Evolutionary conservation across 2,888 invertebrate genomes (phyloP).

Genomic region (Pilophorus perplexus): DNA sequence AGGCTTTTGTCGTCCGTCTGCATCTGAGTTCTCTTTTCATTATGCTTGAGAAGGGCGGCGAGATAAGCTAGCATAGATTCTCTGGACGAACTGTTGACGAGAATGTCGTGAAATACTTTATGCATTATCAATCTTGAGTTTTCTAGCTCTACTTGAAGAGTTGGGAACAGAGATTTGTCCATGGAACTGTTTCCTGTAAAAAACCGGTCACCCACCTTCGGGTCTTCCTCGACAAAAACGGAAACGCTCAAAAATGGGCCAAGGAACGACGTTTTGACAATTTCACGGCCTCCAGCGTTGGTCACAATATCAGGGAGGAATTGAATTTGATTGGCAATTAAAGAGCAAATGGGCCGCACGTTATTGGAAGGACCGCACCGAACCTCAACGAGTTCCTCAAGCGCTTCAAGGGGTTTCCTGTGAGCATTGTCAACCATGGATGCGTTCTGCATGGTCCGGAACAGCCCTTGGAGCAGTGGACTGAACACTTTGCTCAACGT

Average conservation of each 20-base stretch:
- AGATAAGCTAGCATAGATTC: constrained; percentile 77
- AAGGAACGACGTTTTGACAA: constrained; percentile 78
- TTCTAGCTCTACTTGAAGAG: constrained; percentile 76
- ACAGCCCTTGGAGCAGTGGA: constrained; percentile 69
- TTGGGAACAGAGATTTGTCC: constrained; percentile 66
- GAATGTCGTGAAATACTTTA: constrained; percentile 76
- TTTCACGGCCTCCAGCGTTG: constrained; percentile 73
- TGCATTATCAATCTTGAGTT: constrained; percentile 73
- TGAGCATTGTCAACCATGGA: constrained; percentile 68
- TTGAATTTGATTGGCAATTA: constrained; percentile 64
- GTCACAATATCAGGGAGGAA: constrained; percentile 72
- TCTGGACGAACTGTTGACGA: constrained; percentile 77
- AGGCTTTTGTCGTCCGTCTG: constrained; percentile 83
- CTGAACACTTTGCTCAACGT: constrained; percentile 61
- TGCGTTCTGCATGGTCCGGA: constrained; percentile 64
- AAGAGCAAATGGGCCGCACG: constrained; percentile 72
- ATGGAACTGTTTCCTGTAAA: constrained; percentile 60
- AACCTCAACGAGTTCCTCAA: constrained; percentile 78
- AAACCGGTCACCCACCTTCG: constrained; percentile 77
- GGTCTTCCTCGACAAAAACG: constrained; percentile 90
- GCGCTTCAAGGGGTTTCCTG: constrained; percentile 65
- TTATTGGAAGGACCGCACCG: constrained; percentile 63
- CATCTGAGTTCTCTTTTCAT: constrained; percentile 84
- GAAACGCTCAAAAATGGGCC: constrained; percentile 91
- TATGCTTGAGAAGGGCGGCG: constrained; percentile 70